Conservation (phyloP, 2,113 vertebrate genomes). For the Mus spicilegus region DNA sequence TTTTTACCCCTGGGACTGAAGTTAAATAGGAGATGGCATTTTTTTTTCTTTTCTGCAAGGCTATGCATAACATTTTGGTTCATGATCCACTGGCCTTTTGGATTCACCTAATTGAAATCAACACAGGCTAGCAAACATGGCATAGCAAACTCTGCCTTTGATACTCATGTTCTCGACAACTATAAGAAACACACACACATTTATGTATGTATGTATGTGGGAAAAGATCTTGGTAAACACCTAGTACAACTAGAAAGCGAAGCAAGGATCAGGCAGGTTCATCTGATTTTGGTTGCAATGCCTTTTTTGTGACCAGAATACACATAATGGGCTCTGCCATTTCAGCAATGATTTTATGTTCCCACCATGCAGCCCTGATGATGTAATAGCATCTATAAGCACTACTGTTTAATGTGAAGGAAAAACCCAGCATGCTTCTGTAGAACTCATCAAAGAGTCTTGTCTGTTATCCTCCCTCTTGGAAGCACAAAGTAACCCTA, state of each 20-base stretch:
- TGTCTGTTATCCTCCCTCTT: neutral
- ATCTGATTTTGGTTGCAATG: neutral
- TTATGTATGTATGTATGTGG: too few relatives aligned
- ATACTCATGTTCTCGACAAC: neutral
- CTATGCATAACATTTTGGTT: neutral
- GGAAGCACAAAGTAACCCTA: neutral
- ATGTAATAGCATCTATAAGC: neutral
- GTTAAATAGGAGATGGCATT: neutral
- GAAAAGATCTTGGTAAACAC: neutral
- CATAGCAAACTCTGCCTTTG: neutral
- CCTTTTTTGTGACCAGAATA: neutral
- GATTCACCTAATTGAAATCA: neutral
- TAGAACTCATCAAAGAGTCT: neutral
- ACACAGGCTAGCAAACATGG: neutral
- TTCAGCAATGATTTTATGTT: neutral
- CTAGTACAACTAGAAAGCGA: neutral
- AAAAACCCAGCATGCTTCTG: neutral
- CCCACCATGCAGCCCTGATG: neutral
- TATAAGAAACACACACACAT: neutral
- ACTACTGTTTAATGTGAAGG: neutral
- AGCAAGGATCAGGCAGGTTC: neutral
- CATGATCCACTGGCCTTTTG: neutral
- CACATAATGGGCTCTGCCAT: neutral
- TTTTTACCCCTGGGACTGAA: neutral
- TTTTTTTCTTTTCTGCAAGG: slow-evolving; percentile 5